Evolutionary conservation across 2,113 vertebrate species (phyloP).

Genomic region (Proterorhinus semilunaris): DNA sequence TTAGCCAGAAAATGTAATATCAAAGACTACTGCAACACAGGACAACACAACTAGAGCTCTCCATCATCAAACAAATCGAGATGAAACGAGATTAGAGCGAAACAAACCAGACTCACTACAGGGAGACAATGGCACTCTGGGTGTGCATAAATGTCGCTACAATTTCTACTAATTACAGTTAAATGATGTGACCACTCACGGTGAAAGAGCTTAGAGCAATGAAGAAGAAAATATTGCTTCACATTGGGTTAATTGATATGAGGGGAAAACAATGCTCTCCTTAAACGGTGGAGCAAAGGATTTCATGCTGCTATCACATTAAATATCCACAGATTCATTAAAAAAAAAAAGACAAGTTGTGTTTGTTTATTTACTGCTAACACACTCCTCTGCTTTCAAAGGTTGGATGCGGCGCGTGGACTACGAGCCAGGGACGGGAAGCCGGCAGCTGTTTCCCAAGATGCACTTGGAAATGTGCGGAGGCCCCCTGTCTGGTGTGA

Average conservation of each 20-base stretch:
- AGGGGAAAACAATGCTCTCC: neutral
- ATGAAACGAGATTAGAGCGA: neutral
- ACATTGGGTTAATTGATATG: conserved; percentile 11
- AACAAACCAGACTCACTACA: neutral
- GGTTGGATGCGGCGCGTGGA: conserved; percentile 93
- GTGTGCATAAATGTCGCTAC: conserved; percentile 1
- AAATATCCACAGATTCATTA: neutral
- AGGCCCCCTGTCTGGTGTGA: conserved; percentile 87
- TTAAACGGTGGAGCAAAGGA: neutral
- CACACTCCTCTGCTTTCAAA: conserved; percentile 48
- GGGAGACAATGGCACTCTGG: neutral
- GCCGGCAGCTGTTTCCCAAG: conserved; percentile 87
- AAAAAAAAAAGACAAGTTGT: neutral
- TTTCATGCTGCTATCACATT: conserved; percentile 4
- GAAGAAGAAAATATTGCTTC: neutral
- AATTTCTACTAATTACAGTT: conserved; percentile 8
- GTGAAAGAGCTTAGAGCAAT: conserved; percentile 3
- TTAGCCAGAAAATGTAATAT: neutral
- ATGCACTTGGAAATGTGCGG: conserved; percentile 92
- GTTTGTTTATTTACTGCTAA: conserved; percentile 9
- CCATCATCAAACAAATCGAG: neutral
- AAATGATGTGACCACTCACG: conserved; percentile 1
- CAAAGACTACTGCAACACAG: neutral
- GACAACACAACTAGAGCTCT: neutral
- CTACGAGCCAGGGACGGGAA: conserved; percentile 91